Conservation (phyloP, 2,888 invertebrate species). For the Cataglyphis altisquamis region DNA sequence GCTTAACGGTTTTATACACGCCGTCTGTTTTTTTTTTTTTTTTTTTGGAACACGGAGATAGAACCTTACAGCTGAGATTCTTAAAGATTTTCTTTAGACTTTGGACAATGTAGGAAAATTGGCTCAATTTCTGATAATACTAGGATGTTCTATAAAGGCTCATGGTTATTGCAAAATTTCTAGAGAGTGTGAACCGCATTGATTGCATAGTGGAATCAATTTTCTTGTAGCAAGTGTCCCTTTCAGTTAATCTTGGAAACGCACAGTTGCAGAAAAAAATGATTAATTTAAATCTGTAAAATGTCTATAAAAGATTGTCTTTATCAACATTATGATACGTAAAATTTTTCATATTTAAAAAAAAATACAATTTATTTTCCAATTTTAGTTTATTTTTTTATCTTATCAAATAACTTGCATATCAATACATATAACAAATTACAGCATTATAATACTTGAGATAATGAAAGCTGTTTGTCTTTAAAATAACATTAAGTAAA, state of each 20-base stretch:
- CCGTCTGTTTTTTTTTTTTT: neutral
- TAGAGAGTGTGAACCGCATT: neutral
- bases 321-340: too few relatives aligned
- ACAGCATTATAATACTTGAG: neutral
- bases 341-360: neutral
- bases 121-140: conserved; percentile 30
- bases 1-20: neutral
- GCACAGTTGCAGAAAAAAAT: neutral
- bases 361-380: neutral
- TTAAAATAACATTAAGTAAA: neutral
- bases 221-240: neutral
- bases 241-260: neutral
- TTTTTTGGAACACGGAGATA: neutral
- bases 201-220: neutral
- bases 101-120: conserved; percentile 27
- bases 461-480: neutral
- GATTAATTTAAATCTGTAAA: conserved; percentile 1
- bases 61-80: neutral
- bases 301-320: neutral
- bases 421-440: neutral
- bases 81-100: conserved; percentile 1
- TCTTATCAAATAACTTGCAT: neutral
- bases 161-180: conserved; percentile 22
- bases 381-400: neutral
- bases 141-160: conserved; percentile 9